Percentiles rank a stretch among this genome's conserved stretches.
These are phyloP conservation scores for Blastomussa wellsi DNA, from an alignment of 92 coral and sea anemone species.

Conservation along the genomic window DNA sequence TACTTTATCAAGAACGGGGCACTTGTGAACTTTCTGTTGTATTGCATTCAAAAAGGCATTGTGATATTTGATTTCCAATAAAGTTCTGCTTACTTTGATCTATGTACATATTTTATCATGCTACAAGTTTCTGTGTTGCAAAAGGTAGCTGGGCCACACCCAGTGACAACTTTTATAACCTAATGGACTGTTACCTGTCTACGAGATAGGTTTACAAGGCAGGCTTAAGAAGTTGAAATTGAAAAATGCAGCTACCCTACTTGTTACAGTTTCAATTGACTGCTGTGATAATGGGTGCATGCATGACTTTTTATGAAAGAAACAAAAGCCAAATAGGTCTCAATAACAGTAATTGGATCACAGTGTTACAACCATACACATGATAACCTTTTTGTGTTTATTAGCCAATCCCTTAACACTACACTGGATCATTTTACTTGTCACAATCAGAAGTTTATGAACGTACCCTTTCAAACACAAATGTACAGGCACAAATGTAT, in stretches of 20 bases:
- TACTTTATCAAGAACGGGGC: constrained; percentile 20
- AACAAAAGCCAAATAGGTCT: constrained; percentile 25
- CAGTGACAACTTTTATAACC: constrained; percentile 29
- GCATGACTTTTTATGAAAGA: constrained; percentile 33
- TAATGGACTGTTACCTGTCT: constrained; percentile 28
- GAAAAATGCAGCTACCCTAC: constrained; percentile 29
- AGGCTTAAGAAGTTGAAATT: constrained; percentile 13
- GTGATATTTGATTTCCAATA: constrained; percentile 27
- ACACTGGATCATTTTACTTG: constrained; percentile 32
- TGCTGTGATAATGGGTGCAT: constrained; percentile 31
- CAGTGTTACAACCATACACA: constrained; percentile 12
- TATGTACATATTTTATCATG: constrained; percentile 6
- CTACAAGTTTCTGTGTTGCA: constrained; percentile 11
- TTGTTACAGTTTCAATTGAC: constrained; percentile 24
- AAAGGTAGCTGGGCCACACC: constrained; percentile 28
- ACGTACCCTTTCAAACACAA: constrained; percentile 58
- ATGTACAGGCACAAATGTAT: constrained; percentile 51
- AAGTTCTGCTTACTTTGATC: constrained; percentile 23
- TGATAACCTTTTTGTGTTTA: constrained; percentile 18
- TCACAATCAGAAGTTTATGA: constrained; percentile 13
- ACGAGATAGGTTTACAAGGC: constrained; percentile 29
- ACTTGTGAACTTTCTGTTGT: constrained; percentile 27
- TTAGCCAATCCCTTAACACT: constrained; percentile 24
- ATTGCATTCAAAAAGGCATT: constrained; percentile 5
- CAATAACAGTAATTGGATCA: constrained; percentile 19